Percentiles rank a stretch among this genome's conserved stretches.
phyloP scores from a whole-genome alignment of 2,797 vertebrate species.

The Sciaenops ocellatus region DNA sequence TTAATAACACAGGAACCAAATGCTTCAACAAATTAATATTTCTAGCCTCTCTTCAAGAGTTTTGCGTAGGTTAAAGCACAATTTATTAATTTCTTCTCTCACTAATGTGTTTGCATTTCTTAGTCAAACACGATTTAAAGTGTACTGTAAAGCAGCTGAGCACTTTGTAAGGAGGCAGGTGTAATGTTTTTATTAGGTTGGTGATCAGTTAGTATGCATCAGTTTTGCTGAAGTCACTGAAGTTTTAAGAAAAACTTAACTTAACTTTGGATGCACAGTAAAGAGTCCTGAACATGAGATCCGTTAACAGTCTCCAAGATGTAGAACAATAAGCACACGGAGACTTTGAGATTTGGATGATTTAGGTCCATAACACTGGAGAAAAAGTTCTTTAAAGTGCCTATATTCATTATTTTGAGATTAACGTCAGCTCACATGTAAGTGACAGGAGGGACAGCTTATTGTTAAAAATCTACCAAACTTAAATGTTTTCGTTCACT shows the following conservation, averaged over 20 bases:
- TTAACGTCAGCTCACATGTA: neutral
- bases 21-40: neutral
- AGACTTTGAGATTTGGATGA: neutral
- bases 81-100: neutral
- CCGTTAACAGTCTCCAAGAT: neutral
- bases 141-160: neutral
- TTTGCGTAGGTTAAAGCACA: neutral
- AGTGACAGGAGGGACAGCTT: neutral
- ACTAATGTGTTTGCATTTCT: neutral
- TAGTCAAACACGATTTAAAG: conserved; percentile 1
- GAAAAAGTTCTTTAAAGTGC: neutral
- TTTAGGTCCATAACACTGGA: neutral
- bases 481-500: neutral
- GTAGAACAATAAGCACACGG: neutral
- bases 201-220: neutral
- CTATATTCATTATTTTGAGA: neutral
- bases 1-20: neutral
- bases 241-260: neutral
- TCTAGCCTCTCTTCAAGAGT: neutral
- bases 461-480: neutral
- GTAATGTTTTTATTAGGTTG: neutral
- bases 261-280: neutral
- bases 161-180: neutral
- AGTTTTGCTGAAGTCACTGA: neutral
- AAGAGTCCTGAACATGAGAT: neutral